Conservation (phyloP, 2,113 vertebrate genomes). For the Felis catus region F.catus_Fca126_mat1.0 CM031413.1:127884001-127884500, state of each 20-base stretch:
- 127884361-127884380: neutral
- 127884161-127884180: neutral
- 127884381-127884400: neutral
- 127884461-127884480: neutral
- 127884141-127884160: no score
- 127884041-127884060: no score
- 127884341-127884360: neutral
- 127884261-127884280: neutral
- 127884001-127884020: neutral
- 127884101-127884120: no score
- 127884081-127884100: no score
- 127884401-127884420: neutral
- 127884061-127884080: no score
- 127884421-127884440: constrained; percentile 31
- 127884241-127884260: no score
- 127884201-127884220: no score
- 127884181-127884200: neutral
- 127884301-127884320: neutral
- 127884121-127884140: no score
- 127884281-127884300: neutral
- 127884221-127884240: no score
- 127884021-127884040: constrained; percentile 25
- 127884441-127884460: neutral
- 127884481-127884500: neutral
- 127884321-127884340: neutral